These are phyloP conservation scores for Eupithecia insigniata DNA, from an alignment of 2,888 invertebrate species.

Conservation along the genomic window DNA sequence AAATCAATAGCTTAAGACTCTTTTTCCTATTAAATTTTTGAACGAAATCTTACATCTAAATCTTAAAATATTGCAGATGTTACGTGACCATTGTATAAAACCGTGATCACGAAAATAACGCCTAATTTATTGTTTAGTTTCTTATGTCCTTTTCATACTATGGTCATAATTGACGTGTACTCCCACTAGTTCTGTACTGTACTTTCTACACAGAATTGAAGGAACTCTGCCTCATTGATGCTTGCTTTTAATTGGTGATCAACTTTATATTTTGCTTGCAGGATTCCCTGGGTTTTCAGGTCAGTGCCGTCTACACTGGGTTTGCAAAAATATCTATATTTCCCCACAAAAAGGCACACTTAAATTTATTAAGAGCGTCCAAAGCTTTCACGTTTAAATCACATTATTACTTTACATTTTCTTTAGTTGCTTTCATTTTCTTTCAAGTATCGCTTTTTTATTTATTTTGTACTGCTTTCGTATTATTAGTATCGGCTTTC, in stretches of 20 bases:
- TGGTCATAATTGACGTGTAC: neutral
- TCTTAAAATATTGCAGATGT: too few relatives aligned
- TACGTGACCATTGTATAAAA: too few relatives aligned
- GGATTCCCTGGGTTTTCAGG: conserved; percentile 84
- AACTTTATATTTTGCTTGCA: conserved; percentile 75
- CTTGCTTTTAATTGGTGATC: conserved; percentile 57
- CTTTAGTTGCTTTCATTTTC: neutral
- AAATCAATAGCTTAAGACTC: too few relatives aligned
- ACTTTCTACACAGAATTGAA: neutral
- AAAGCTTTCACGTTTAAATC: conserved; percentile 1
- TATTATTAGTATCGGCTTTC: too few relatives aligned
- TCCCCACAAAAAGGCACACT: conserved; percentile 14
- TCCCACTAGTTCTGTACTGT: neutral
- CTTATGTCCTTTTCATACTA: too few relatives aligned
- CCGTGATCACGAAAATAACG: too few relatives aligned
- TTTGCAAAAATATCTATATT: conserved; percentile 17
- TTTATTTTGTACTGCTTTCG: too few relatives aligned
- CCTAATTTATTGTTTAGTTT: too few relatives aligned
- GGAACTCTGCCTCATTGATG: neutral
- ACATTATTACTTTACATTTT: neutral
- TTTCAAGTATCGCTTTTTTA: neutral
- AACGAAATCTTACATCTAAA: too few relatives aligned
- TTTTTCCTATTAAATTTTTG: too few relatives aligned
- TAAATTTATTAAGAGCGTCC: neutral
- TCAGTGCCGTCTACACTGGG: conserved; percentile 60